A percentile compares a stretch with the other conserved stretches of the same genome.
These are phyloP conservation scores for Epizoanthus ramosus DNA, from an alignment of 92 coral and sea anemone species.

Conservation along the genomic window DNA sequence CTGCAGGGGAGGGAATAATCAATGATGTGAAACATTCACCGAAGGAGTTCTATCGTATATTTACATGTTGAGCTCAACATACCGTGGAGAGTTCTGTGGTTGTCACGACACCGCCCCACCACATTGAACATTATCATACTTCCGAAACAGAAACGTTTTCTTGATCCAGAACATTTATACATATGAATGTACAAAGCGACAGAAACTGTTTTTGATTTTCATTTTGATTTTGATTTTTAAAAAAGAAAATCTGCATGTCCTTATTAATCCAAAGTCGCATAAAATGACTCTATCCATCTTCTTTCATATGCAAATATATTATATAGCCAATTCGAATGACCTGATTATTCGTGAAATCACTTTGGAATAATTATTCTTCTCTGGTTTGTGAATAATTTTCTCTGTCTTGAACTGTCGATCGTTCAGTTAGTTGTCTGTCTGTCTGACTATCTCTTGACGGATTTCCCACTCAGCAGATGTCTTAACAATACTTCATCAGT, in stretches of 20 bases:
- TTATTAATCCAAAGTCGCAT: background rate
- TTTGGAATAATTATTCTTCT: background rate
- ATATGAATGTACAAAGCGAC: background rate
- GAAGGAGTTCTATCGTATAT: too few relatives aligned
- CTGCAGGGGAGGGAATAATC: too few relatives aligned
- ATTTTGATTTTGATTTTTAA: background rate
- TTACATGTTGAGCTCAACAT: background rate
- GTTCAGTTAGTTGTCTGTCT: too few relatives aligned
- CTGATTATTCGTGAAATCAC: constrained; percentile 1
- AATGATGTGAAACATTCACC: too few relatives aligned
- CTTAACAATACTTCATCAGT: background rate
- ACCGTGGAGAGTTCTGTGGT: constrained; percentile 2
- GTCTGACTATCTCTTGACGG: too few relatives aligned
- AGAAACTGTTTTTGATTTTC: background rate
- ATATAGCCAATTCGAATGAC: background rate
- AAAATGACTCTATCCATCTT: background rate
- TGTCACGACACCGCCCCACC: background rate
- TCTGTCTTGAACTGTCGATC: too few relatives aligned
- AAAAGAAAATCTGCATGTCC: background rate
- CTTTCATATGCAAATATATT: background rate
- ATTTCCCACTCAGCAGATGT: too few relatives aligned
- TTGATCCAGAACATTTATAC: background rate
- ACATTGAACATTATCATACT: background rate
- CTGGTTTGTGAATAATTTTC: background rate
- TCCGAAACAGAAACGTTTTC: background rate